phyloP scores from a whole-genome alignment of 2,888 invertebrate genomes.

The Matsumyia berberina region DNA sequence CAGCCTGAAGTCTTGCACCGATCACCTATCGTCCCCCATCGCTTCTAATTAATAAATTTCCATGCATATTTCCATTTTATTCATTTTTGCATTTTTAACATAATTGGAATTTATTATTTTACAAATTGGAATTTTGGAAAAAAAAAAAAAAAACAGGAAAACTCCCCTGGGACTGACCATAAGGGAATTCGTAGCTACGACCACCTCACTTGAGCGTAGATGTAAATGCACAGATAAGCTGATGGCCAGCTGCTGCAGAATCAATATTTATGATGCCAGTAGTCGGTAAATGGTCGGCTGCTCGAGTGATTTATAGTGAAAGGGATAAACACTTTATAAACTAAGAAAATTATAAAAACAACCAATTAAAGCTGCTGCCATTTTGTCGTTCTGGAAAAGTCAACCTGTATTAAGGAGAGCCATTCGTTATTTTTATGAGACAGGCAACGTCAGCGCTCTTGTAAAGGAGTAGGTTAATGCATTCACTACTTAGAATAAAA shows the following conservation, averaged over 20 bases:
- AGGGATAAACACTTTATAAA: conserved; percentile 48
- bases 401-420: conserved; percentile 1
- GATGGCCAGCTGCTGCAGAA: conserved; percentile 67
- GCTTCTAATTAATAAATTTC: conserved; percentile 54
- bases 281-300: conserved; percentile 60
- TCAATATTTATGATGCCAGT: conserved; percentile 73
- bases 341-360: conserved; percentile 48
- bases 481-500: conserved; percentile 14
- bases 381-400: conserved; percentile 28
- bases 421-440: conserved; percentile 51
- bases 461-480: conserved; percentile 7
- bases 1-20: not conserved
- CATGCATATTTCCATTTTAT: conserved; percentile 41
- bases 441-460: conserved; percentile 22
- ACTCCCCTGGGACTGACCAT: conserved; percentile 43
- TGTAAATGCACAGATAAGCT: conserved; percentile 72
- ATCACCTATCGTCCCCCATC: conserved; percentile 42
- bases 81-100: conserved; percentile 59
- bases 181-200: conserved; percentile 39
- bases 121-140: conserved; percentile 57
- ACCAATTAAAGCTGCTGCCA: conserved; percentile 55
- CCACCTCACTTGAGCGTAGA: conserved; percentile 53
- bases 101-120: conserved; percentile 60
- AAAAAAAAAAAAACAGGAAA: conserved; percentile 25
- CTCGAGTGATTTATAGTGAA: conserved; percentile 70